Conservation (phyloP, 2,888 invertebrate species). For the Nebria salina region DNA sequence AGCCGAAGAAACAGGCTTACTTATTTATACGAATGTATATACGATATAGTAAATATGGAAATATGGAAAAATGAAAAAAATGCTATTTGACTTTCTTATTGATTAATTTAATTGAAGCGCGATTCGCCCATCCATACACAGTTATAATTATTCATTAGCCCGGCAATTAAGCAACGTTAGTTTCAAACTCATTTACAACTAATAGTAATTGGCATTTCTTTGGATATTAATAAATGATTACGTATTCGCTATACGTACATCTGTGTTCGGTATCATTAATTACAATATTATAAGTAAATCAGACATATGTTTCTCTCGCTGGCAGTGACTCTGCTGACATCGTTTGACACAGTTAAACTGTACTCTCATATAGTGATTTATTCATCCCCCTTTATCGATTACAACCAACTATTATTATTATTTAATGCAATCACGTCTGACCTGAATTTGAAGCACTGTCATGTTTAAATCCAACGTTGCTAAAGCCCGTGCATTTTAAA, state of each 20-base stretch:
- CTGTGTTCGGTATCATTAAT: background rate
- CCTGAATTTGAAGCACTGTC: background rate
- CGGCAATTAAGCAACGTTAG: background rate
- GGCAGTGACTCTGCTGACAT: background rate
- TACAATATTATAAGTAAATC: background rate
- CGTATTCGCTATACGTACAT: background rate
- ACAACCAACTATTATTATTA: background rate
- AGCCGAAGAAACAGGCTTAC: too few relatives aligned
- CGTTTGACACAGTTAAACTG: background rate
- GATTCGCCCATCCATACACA: background rate
- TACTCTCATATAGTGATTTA: background rate
- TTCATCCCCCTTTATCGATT: background rate
- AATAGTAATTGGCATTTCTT: background rate
- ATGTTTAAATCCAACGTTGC: background rate
- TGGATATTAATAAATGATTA: background rate
- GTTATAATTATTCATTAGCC: background rate
- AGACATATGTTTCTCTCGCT: background rate
- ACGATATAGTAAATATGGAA: too few relatives aligned
- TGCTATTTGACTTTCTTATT: too few relatives aligned
- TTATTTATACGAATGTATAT: too few relatives aligned
- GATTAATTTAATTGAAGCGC: too few relatives aligned
- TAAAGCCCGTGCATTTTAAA: background rate
- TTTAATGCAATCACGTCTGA: background rate
- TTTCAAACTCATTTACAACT: background rate
- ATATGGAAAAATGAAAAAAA: too few relatives aligned